Conservation (phyloP, 2,113 vertebrate species). For the Corythornis vintsioides region DNA sequence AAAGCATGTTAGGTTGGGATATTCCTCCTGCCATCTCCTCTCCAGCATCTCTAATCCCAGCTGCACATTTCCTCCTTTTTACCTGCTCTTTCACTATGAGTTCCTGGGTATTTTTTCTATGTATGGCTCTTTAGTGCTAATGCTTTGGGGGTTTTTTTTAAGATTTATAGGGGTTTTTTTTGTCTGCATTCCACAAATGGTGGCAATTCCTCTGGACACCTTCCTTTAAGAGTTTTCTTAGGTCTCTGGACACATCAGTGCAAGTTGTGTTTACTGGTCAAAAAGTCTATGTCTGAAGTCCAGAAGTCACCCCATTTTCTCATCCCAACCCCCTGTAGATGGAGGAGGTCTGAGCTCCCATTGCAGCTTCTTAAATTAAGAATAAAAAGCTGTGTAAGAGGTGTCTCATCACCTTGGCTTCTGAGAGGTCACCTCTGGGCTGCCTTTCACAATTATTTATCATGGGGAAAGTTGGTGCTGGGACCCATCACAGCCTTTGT, state of each 20-base stretch:
- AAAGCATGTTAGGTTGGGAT: not conserved
- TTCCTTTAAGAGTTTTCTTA: not conserved
- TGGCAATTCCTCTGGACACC: not conserved
- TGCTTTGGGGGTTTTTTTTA: not conserved
- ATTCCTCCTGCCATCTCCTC: not conserved
- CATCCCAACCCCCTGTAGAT: fast-evolving
- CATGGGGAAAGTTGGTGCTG: not conserved
- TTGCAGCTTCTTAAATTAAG: not conserved
- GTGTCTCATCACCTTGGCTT: not conserved
- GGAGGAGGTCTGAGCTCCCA: not conserved
- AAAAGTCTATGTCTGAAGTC: not conserved
- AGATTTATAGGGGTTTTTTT: not conserved
- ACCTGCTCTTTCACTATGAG: not conserved
- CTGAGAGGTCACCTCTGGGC: not conserved
- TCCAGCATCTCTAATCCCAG: not conserved
- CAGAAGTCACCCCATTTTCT: not conserved
- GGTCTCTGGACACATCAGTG: not conserved
- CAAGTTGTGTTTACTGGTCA: not conserved
- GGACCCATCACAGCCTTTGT: not conserved
- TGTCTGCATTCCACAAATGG: fast-evolving
- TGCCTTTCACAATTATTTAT: not conserved
- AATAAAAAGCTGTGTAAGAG: not conserved
- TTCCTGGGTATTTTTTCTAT: not conserved
- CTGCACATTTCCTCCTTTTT: not conserved
- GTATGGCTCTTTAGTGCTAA: not conserved